phyloP scores from a whole-genome alignment of 1,140 invertebrate species.

The Adelges cooleyi region DNA sequence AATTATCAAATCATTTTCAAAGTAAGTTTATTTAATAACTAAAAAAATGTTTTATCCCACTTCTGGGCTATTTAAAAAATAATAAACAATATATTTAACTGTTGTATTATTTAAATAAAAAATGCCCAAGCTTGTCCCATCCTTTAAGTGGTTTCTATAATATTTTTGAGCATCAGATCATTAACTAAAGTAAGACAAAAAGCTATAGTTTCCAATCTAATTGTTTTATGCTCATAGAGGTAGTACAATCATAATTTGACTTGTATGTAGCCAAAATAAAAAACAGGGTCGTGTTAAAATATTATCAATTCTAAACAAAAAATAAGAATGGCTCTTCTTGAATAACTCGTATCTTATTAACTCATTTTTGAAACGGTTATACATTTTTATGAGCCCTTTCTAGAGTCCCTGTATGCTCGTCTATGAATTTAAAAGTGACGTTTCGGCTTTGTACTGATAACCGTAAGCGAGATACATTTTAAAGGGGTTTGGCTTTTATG shows the following conservation, averaged over 20 bases:
- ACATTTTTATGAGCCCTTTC: neutral
- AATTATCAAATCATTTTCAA: neutral
- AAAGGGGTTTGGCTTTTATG: neutral
- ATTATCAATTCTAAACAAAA: too few species aligned
- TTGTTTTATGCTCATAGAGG: too few species aligned
- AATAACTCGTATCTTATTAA: too few species aligned
- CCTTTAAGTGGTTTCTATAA: neutral
- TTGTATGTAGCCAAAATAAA: too few species aligned
- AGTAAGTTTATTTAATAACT: neutral
- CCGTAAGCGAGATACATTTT: neutral
- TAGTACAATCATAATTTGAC: too few species aligned
- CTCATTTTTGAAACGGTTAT: too few species aligned
- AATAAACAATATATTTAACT: neutral
- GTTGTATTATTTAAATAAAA: neutral
- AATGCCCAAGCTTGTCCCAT: neutral
- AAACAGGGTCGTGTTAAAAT: too few species aligned
- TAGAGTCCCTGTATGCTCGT: neutral
- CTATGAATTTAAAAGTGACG: neutral
- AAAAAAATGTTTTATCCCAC: neutral
- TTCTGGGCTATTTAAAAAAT: neutral
- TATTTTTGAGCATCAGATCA: neutral
- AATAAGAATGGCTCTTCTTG: too few species aligned
- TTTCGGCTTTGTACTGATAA: too few species aligned
- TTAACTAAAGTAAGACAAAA: neutral
- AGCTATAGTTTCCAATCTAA: neutral